Evolutionary conservation across 2,797 vertebrate genomes (phyloP).

Genomic region (Sorex maritimensis): DNA sequence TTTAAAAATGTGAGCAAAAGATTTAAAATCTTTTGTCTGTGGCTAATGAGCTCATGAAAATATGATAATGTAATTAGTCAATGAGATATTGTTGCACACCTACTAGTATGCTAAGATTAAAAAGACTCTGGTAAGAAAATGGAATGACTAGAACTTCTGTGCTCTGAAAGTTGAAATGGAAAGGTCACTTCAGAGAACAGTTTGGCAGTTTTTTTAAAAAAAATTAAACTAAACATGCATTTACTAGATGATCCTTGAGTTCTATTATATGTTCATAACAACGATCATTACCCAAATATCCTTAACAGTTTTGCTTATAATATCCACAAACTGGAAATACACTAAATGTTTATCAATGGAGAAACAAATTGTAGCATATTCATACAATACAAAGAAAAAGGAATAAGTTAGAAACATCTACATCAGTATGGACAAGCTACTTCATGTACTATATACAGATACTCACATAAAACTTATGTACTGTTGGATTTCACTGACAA

Average conservation of each 20-base stretch:
- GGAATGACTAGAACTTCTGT: not conserved
- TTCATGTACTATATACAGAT: not conserved
- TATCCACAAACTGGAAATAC: not conserved
- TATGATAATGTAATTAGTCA: not conserved
- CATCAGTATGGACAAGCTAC: not conserved
- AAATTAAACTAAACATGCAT: not conserved
- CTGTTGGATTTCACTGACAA: not conserved
- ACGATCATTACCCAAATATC: not conserved
- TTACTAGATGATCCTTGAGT: not conserved
- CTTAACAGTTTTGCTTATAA: not conserved
- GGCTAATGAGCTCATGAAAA: not conserved
- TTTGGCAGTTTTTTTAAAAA: not conserved
- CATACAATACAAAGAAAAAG: not conserved
- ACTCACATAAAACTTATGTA: not conserved
- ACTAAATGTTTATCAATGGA: not conserved
- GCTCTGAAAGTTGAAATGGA: not conserved
- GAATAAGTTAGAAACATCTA: not conserved
- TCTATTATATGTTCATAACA: not conserved
- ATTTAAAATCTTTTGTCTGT: not conserved
- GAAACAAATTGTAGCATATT: not conserved
- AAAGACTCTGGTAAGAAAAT: not conserved
- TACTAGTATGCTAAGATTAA: not conserved
- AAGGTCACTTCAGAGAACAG: not conserved
- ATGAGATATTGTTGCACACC: not conserved
- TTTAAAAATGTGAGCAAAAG: not conserved